A percentile compares a stretch with the other conserved stretches of the same genome.
These are phyloP conservation scores for Trissolcus brochymenae DNA, from an alignment of 2,888 invertebrate species.

Conservation along the genomic window DNA sequence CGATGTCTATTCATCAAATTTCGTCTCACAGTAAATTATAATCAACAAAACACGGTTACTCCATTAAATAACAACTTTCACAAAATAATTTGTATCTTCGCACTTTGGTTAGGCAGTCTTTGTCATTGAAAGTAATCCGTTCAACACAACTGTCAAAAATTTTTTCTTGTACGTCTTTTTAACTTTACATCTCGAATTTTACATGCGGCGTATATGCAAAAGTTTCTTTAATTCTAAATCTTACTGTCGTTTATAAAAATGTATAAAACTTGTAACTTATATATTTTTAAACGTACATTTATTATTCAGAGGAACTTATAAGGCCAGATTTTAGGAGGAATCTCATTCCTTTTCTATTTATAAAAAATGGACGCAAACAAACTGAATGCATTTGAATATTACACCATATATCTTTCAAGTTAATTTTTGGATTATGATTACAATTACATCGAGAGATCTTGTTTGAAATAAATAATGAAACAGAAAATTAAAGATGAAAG, in stretches of 20 bases:
- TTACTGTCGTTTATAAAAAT: background rate
- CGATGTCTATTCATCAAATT: no score
- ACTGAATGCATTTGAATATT: background rate
- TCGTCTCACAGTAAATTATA: background rate
- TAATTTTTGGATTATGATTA: background rate
- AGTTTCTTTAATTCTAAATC: background rate
- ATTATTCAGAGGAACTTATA: no score
- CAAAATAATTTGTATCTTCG: conserved; percentile 38
- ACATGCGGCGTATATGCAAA: background rate
- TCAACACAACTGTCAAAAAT: conserved; percentile 30
- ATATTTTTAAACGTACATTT: background rate
- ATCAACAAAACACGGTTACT: conserved; percentile 27
- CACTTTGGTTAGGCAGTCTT: conserved; percentile 57
- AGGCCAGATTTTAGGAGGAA: no score
- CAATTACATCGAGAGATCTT: background rate
- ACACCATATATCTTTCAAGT: background rate
- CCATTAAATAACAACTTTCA: conserved; percentile 24
- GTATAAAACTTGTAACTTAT: background rate
- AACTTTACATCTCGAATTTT: background rate
- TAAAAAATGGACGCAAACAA: no score
- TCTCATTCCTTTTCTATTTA: no score
- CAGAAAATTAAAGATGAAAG: conserved; percentile 62
- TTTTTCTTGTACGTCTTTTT: conserved; percentile 5
- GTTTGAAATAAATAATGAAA: background rate
- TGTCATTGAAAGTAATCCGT: conserved; percentile 36